These are phyloP conservation scores for Eudemis profundana DNA, from an alignment of 2,888 invertebrate genomes.

Conservation along the genomic window DNA sequence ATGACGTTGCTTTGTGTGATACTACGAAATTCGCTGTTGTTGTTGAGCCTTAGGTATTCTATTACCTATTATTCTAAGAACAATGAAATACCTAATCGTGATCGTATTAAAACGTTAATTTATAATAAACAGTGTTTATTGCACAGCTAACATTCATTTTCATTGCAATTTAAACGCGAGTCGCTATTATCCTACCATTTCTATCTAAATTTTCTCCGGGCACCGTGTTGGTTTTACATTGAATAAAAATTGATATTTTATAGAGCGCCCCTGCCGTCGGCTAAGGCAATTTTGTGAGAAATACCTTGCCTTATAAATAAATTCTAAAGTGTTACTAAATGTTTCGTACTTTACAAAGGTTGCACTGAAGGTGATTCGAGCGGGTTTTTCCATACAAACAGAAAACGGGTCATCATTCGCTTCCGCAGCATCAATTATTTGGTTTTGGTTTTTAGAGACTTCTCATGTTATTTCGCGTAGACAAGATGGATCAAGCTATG, in stretches of 20 bases:
- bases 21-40: constrained; percentile 65
- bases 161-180: constrained; percentile 1
- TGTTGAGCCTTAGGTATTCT: constrained; percentile 56
- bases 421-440: no score
- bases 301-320: constrained; percentile 31
- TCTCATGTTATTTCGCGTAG: no score
- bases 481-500: no score
- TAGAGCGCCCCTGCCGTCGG: constrained; percentile 31
- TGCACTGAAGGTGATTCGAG: not conserved
- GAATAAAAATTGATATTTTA: constrained; percentile 43
- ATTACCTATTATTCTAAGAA: constrained; percentile 11
- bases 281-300: constrained; percentile 34
- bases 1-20: constrained; percentile 65
- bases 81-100: constrained; percentile 22
- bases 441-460: no score
- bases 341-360: not conserved
- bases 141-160: constrained; percentile 19
- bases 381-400: no score
- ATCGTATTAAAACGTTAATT: not conserved
- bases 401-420: no score
- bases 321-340: constrained; percentile 23
- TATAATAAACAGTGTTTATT: constrained; percentile 27
- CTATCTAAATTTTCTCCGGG: constrained; percentile 24
- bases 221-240: constrained; percentile 35
- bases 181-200: constrained; percentile 8